These are phyloP conservation scores for Pseudomyrmex flavicornis DNA, from an alignment of 1,140 invertebrate genomes.

Conservation along the genomic window DNA sequence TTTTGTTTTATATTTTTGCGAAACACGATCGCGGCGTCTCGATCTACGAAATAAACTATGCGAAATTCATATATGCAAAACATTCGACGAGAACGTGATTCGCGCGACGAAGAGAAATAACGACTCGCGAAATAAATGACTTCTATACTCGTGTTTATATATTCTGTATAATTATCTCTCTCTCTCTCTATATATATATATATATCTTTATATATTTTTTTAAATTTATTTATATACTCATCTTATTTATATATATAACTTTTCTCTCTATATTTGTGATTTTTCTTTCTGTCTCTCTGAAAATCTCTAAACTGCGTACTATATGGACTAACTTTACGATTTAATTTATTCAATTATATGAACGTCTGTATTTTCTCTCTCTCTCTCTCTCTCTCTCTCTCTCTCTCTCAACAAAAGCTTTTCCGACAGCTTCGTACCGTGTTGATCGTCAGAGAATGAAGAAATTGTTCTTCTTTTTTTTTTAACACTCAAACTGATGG, in stretches of 20 bases:
- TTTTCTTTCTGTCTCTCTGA: conserved; percentile 13
- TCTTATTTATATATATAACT: conserved; percentile 38
- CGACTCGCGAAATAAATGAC: conserved; percentile 32
- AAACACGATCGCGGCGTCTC: neutral
- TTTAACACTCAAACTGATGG: conserved; percentile 44
- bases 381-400: too few species aligned
- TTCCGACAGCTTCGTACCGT: neutral
- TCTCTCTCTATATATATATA: conserved; percentile 29
- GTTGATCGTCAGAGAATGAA: conserved; percentile 21
- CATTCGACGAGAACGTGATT: conserved; percentile 38
- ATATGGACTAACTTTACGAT: conserved; percentile 33
- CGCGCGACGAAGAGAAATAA: conserved; percentile 26
- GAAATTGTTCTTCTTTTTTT: neutral
- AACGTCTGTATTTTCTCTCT: too few species aligned
- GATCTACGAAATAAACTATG: conserved; percentile 52
- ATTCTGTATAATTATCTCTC: conserved; percentile 21
- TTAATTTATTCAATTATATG: neutral
- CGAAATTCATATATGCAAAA: conserved; percentile 51
- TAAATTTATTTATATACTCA: conserved; percentile 19
- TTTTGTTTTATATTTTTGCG: neutral
- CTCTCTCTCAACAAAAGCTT: conserved; percentile 37
- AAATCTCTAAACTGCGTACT: conserved; percentile 42
- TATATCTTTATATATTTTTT: conserved; percentile 29
- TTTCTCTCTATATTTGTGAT: conserved; percentile 8
- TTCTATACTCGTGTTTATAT: conserved; percentile 40